Base-by-base conservation (phyloP, 2,797 vertebrate genomes). In the Sorex maritimensis region DNA sequence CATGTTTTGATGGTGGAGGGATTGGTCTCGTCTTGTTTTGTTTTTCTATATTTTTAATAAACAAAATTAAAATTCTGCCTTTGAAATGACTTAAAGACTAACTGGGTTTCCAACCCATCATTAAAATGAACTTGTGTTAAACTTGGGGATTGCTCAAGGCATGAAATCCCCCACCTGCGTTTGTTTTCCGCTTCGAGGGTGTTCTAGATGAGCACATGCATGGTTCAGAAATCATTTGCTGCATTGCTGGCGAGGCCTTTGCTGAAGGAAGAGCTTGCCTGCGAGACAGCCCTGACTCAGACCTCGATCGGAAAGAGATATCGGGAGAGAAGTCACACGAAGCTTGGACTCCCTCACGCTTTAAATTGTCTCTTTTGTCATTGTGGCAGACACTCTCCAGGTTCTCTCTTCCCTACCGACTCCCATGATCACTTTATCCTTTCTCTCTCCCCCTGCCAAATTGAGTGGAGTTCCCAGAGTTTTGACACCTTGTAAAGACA, bases 401-500 rank as follows among this genome's bases (percentile, higher is more conserved):
- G 90, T 88, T 94, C 80, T 79, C 92, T 96, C 87, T 91, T 93
- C 96, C 87, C n/a, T 67, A 80, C 46, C 49, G 38, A 92, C 94
- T 96, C 90, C 93, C 71, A 6, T 93, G 97, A 97, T 97, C 96
- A 92, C 96, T 97, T 96, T 92, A 95, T 96, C 91, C 96, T 93
- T 96, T 93, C 94, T 92, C 81, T 91, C 17, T 81, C 92, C 69
- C 58, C 71, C 95, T 97, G 97, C 97, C 97, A 98, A 95, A 73
- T 34, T 24, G 81, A 94, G 94, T 85, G 74, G 96, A 97, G 96
- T 96, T 97, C 95, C 93, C 83, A 61, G 95, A 94, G 95, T 97
- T 98, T 95, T 96, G 97, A 98, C 97, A 97, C 98, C 97, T 96
- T 95, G 96, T 98, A 98, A 98, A 96, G 93, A 93, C 92, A 97